Evolutionary conservation across 2,888 invertebrate species (phyloP).

Genomic region (Cheilosia vulpina): DNA sequence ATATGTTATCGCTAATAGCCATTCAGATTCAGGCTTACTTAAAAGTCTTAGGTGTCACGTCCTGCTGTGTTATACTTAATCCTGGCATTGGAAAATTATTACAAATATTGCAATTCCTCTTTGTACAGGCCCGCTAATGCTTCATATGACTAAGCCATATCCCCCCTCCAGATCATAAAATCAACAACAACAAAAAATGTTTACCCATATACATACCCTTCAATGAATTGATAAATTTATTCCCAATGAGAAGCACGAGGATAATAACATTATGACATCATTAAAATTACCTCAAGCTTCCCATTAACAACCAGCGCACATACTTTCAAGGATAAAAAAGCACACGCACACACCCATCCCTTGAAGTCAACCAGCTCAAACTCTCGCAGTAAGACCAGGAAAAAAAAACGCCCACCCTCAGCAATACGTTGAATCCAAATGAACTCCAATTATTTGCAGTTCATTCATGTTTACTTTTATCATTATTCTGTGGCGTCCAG

Average conservation of each 20-base stretch:
- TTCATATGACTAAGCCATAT: too few relatives aligned
- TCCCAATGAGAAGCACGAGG: constrained; percentile 31
- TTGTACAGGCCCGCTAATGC: too few relatives aligned
- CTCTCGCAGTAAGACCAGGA: not conserved
- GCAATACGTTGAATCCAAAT: constrained; percentile 46
- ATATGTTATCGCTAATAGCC: too few relatives aligned
- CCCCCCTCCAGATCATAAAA: too few relatives aligned
- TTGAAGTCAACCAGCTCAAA: not conserved
- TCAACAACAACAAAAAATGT: too few relatives aligned
- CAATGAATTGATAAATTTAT: constrained; percentile 12
- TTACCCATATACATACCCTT: not conserved
- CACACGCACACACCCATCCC: not conserved
- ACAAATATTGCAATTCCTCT: too few relatives aligned
- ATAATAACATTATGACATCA: constrained; percentile 53
- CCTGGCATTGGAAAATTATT: too few relatives aligned
- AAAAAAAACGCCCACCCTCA: constrained; percentile 4
- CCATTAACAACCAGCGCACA: constrained; percentile 43
- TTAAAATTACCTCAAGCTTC: constrained; percentile 32
- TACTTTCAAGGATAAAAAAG: not conserved
- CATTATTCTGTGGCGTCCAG: constrained; percentile 7
- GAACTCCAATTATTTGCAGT: constrained; percentile 48
- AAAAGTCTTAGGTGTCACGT: too few relatives aligned
- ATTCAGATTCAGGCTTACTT: too few relatives aligned
- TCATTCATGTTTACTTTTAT: constrained; percentile 30
- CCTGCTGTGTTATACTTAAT: too few relatives aligned